Evolutionary conservation across 2,888 invertebrate species (phyloP), one percentile per base, ranked within the genome.

Genomic region (Thymelicus acteon): DNA sequence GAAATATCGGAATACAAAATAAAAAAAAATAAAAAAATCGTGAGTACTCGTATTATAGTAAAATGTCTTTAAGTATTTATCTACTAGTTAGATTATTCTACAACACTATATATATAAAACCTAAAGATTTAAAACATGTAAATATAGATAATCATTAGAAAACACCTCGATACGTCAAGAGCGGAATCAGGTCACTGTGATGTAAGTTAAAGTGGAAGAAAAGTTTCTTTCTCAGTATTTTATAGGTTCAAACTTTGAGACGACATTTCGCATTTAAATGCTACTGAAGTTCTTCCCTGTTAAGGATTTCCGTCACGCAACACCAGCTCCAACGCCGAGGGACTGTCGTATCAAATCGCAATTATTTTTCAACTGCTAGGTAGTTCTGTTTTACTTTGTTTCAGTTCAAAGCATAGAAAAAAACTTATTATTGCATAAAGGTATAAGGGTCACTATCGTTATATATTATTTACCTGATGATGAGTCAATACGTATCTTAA

Each of bases 291-390:
- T 72, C 44, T 60, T 60, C 61, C 48, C 64, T 67, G 65, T 72
- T 75, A 73, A 72, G 74, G 79, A 84, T 83, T 81, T 83, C 80
- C 83, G 84, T 84, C 85, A 85, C 87, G 84, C 79, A 75, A 79
- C 75, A 76, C 79, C 77, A 83, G 85, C 85, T 84, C 85, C 83
- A 83, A 77, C 13, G 39, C 39, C 63, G 39, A 37, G 58, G 68
- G 58, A 69, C 63, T 60, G 48, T 67, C 19, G 39, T 19, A 3
- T 57, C 62, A 68, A 62, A 39, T 57, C 47, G 44, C 54, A 62
- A 68, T 57, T 37, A 37, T n/a, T 62, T 68, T 60, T 47, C 31
- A 54, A 54, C 54, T 31, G 13, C 19, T 7, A 39, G 39, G 39
- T 40, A 44, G 54, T 52, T 61, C 40, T 58, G n/a, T 61, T 31